Base-by-base conservation (phyloP, 2,888 invertebrate species). In the Galerucella nymphaeae region DNA sequence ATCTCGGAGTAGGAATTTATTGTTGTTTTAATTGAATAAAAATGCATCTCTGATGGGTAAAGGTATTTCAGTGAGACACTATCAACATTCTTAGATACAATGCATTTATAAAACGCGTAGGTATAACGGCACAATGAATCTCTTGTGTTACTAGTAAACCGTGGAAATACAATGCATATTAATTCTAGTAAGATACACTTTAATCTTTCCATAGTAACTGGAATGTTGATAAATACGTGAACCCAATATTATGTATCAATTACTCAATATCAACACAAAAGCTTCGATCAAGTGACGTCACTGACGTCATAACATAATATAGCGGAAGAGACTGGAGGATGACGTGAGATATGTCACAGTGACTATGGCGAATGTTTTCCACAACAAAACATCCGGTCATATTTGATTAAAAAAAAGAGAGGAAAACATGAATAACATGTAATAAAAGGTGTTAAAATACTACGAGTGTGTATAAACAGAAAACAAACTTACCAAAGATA, bases 341-440 rank as follows among this genome's bases (percentile, higher is more conserved):
- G 85, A 85, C 85, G 86, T 86, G 85, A 85, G 85, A 85, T 86
- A 85, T 86, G 85, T 83, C 85, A 85, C 81, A 82, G 78, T 82
- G 85, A 86, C 84, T 84, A 87, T 87, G 87, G 87, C 87, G 86
- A 86, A 86, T 86, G 83, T 82, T 82, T 81, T 82, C 80, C 77
- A 76, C 77, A 80, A 77, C 78, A 79, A 82, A 83, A 84, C 83
- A 84, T 83, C 83, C 82, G 82, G 82, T 76, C 76, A 63, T 58
- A 66, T 58, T 41, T 48, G 42, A 20, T 48, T 55, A 38, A 14
- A 68, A 68, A 69, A 66, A 61, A 55, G 23, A 66, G 38, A 57
- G 13, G 20, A 41, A 57, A 63, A 55, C 42, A 41, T 50, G 1
- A 62, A 53, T 53, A 62, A 62, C 62, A 67, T 16, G 4, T n/a